Base-by-base conservation (phyloP, 23 tunicate genomes). In the Trididemnum nubilum region DNA sequence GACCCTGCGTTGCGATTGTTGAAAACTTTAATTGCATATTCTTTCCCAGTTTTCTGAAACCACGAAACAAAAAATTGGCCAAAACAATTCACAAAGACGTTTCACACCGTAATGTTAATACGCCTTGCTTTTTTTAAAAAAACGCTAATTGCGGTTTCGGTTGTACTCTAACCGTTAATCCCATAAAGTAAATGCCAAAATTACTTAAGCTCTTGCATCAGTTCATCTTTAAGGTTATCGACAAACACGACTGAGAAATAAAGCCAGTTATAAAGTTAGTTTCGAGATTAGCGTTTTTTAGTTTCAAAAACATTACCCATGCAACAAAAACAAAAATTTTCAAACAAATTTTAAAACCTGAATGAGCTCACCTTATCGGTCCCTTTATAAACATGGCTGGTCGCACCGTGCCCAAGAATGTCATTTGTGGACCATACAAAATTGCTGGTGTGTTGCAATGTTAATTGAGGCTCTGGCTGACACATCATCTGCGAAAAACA, bases 351-450 rank as follows among this genome's bases (percentile, higher is more conserved):
- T n/a, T n/a, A n/a, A n/a, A n/a, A n/a, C n/a, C n/a, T n/a, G n/a
- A n/a, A 7, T 31, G 4, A 61, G 29, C 21, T 22, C 70, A 92
- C 97, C 83, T 80, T 86, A 22, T 87, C 69, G 49, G 86, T 77
- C 0, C 97, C 97, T 50, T 86, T 92, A 72, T 79, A 94, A 2
- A 94, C 99, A n/a, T 44, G 59, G 2, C 95, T 89, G 9, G 91
- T 86, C 18, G 99, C 99, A 18, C 99, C 99, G 22, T 89, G 95
- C 21, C 99, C 99, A 28, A 94, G 77, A 7, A 94, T 72, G 77
- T 94, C 99, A 74, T 36, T 38, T 61, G 92, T 86, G 23, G 88
- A 87, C 99, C 99, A 94, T 4, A 78, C 78, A 76, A 84, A 89
- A 52, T 85, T 89, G 35, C 64, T 27, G 39, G 96, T 89, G 4